phyloP scores from a whole-genome alignment of 2,113 vertebrate genomes.

The Lagopus muta region DNA sequence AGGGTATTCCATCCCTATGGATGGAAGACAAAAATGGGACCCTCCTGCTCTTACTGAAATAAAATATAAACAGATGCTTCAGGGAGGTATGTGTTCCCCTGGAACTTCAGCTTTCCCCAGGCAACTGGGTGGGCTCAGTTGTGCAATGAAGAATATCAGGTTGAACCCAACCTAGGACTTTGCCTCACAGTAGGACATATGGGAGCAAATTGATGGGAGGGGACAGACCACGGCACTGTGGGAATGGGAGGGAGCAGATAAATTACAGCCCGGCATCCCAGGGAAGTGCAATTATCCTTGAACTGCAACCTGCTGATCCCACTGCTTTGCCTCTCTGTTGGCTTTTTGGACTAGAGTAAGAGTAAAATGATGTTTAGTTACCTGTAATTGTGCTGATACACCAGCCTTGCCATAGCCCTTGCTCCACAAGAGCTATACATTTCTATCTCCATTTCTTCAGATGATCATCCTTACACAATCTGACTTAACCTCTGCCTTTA shows the following conservation, averaged over 20 bases:
- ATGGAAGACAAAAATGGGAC: not conserved
- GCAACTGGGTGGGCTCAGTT: not conserved
- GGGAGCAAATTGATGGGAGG: constrained; percentile 48
- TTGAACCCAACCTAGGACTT: not conserved
- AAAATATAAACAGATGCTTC: not conserved
- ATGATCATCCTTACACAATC: not conserved
- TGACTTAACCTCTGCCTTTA: not conserved
- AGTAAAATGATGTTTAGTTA: not conserved
- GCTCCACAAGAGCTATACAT: not conserved
- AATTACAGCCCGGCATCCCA: not conserved
- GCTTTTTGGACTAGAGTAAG: not conserved
- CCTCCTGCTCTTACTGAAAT: not conserved
- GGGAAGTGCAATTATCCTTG: constrained; percentile 9
- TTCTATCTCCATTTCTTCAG: not conserved
- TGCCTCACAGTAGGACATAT: not conserved
- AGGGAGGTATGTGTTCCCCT: not conserved
- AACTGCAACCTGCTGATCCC: constrained; percentile 14
- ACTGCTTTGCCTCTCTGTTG: not conserved
- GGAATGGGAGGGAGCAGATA: constrained; percentile 52
- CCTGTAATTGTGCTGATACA: not conserved
- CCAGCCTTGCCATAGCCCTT: not conserved
- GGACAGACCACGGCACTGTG: not conserved
- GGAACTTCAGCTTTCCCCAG: not conserved
- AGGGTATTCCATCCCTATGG: not conserved
- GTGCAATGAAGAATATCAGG: not conserved